phyloP scores from a whole-genome alignment of 2,888 invertebrate species.

The Acronicta aceris region DNA sequence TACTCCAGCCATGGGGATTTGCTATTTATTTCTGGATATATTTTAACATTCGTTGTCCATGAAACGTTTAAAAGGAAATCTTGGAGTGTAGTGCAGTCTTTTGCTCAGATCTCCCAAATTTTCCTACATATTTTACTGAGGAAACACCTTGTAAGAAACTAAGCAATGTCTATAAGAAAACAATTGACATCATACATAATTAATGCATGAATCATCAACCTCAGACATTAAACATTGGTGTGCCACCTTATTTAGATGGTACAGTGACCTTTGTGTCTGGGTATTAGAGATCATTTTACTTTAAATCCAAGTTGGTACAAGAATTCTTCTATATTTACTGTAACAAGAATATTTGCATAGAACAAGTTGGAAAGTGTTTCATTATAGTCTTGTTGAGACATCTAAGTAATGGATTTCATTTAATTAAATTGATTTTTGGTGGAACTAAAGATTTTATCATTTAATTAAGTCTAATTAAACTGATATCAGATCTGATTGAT shows the following conservation, averaged over 20 bases:
- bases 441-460: constrained; percentile 1
- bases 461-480: constrained; percentile 12
- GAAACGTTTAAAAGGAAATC: too few relatives aligned
- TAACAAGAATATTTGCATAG: constrained; percentile 41
- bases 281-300: constrained; percentile 32
- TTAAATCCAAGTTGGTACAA: constrained; percentile 5
- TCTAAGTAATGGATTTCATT: constrained; percentile 36
- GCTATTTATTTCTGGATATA: too few relatives aligned
- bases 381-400: constrained; percentile 25
- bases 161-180: constrained; percentile 22
- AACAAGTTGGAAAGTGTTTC: constrained; percentile 49
- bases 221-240: constrained; percentile 30
- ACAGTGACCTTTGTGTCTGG: constrained; percentile 50
- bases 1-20: too few relatives aligned
- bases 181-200: constrained; percentile 52
- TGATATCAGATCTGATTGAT: constrained; percentile 1
- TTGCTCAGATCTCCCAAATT: too few relatives aligned
- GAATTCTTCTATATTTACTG: constrained; percentile 30
- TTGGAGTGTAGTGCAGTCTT: too few relatives aligned
- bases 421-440: constrained; percentile 23
- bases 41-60: too few relatives aligned
- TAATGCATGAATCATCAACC: constrained; percentile 52
- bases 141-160: constrained; percentile 21
- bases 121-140: constrained; percentile 19
- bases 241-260: constrained; percentile 41